Evolutionary conservation across 1,140 invertebrate species (phyloP).

Genomic region (Micrasema minimum): DNA sequence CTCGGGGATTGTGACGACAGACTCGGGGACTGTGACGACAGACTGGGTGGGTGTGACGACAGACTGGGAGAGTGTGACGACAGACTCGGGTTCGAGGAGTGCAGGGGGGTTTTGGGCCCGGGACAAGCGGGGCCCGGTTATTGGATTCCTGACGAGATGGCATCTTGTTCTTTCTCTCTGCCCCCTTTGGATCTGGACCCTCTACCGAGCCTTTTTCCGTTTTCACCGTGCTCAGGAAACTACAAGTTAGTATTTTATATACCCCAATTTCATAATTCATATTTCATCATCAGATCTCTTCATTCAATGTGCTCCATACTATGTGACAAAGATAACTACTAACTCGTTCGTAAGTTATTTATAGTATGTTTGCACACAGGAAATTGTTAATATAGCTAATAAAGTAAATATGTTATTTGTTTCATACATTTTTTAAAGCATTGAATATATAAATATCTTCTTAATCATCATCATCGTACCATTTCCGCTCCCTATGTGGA

Average conservation of each 20-base stretch:
- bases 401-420: no score
- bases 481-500: no score
- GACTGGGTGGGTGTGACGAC: conserved; percentile 37
- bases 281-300: no score
- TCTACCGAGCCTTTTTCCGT: conserved; percentile 76
- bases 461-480: no score
- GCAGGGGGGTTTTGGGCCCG: conserved; percentile 57
- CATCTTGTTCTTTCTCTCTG: conserved; percentile 74
- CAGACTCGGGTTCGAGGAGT: conserved; percentile 31
- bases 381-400: no score
- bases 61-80: conserved; percentile 30
- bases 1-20: conserved; percentile 24
- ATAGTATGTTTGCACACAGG: no score
- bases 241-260: conserved; percentile 84
- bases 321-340: no score
- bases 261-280: no score
- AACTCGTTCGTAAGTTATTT: no score
- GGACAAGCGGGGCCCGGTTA: conserved; percentile 58
- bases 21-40: conserved; percentile 25
- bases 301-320: no score
- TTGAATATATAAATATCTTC: no score
- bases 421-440: no score
- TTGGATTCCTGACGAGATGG: conserved; percentile 82
- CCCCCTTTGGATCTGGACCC: conserved; percentile 82
- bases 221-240: conserved; percentile 75